Evolutionary conservation across 2,113 vertebrate species (phyloP).

Genomic region (Sitta europaea): DNA sequence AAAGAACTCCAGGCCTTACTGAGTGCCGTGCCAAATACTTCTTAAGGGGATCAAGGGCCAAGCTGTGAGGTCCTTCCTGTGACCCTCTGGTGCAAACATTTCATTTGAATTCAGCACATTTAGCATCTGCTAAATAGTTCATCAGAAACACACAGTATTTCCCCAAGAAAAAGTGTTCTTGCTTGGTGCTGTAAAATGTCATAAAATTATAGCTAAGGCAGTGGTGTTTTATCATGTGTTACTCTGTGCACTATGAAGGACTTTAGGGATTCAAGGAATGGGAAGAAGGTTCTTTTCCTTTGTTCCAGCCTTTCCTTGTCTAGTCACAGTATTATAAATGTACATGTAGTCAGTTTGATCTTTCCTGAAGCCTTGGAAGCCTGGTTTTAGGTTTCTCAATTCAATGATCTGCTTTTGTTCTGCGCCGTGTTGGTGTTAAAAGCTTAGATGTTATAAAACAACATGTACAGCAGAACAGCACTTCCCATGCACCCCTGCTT

Average conservation of each 20-base stretch:
- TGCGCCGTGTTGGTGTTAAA: neutral
- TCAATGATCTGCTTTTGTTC: neutral
- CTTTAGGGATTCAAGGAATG: neutral
- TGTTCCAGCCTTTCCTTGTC: neutral
- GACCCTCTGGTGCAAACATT: neutral
- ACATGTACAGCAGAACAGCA: rapidly evolving
- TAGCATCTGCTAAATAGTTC: neutral
- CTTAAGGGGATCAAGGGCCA: neutral
- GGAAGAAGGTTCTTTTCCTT: neutral
- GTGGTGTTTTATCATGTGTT: neutral
- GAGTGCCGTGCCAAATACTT: neutral
- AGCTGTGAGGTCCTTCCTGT: neutral
- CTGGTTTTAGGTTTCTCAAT: neutral
- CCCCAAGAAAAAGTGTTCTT: neutral
- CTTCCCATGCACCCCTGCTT: rapidly evolving
- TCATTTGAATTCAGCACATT: neutral
- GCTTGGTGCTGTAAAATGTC: neutral
- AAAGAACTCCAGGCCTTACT: neutral
- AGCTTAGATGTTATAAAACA: neutral
- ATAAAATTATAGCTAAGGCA: neutral
- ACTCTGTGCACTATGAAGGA: neutral
- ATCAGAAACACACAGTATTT: neutral
- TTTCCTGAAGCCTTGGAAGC: neutral
- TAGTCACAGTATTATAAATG: neutral
- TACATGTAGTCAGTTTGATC: neutral